Percentiles rank a stretch among this genome's conserved stretches.
Conservation (phyloP, 2,113 vertebrate species). For the Osmerus eperlanus region DNA sequence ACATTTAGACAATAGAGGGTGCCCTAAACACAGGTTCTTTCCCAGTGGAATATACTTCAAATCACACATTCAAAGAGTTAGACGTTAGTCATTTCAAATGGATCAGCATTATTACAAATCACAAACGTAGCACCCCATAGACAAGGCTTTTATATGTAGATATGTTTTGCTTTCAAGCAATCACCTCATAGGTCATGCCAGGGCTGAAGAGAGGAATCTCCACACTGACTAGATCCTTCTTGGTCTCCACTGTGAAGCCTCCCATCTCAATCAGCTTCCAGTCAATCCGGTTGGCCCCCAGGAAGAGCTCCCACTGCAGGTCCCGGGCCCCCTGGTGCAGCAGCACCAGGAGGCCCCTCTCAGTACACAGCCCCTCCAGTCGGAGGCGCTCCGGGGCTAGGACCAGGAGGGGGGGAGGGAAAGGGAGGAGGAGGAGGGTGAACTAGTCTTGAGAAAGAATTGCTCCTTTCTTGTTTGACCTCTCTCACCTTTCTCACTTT, state of each 20-base stretch:
- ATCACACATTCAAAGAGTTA: background rate
- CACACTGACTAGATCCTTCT: slow-evolving; percentile 44
- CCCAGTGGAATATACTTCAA: background rate
- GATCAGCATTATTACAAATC: background rate
- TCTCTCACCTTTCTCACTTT: too few species aligned
- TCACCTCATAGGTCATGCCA: slow-evolving; percentile 47
- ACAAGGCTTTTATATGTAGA: too few species aligned
- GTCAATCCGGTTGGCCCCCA: slow-evolving; percentile 44
- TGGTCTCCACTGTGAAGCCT: slow-evolving; percentile 30
- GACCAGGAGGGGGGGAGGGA: background rate
- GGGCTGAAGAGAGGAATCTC: slow-evolving; percentile 48
- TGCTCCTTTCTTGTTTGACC: too few species aligned
- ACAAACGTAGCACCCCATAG: too few species aligned
- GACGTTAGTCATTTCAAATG: slow-evolving; percentile 4
- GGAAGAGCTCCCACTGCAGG: slow-evolving; percentile 51
- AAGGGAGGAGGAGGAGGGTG: background rate
- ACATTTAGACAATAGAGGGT: too few species aligned
- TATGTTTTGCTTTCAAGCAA: too few species aligned
- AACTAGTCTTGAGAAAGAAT: background rate
- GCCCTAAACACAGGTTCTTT: too few species aligned
- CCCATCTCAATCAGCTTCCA: slow-evolving; percentile 55
- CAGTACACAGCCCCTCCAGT: slow-evolving; percentile 50
- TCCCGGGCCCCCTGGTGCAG: slow-evolving; percentile 42
- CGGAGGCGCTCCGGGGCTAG: slow-evolving; percentile 20
- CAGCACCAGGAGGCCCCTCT: slow-evolving; percentile 45